A percentile compares a stretch with the other conserved stretches of the same genome.
Conservation (phyloP, 1,140 invertebrate species). For the Pseudomyrmex flavicornis region DNA sequence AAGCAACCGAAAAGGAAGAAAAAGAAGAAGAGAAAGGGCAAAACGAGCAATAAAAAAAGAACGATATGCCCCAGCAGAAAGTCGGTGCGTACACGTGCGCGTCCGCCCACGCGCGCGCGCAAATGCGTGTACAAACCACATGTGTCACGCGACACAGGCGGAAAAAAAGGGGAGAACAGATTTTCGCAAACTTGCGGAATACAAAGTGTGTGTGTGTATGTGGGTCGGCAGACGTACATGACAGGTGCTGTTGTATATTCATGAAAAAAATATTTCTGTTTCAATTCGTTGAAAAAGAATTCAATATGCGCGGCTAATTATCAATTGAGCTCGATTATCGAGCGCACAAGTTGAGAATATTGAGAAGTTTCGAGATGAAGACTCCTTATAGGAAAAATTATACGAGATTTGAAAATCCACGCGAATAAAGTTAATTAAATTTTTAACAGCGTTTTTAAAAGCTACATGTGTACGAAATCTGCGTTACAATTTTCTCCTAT, state of each 20-base stretch:
- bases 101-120: neutral
- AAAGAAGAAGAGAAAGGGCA: conserved; percentile 38
- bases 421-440: too few species aligned
- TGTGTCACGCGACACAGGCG: conserved; percentile 28
- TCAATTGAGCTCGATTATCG: neutral
- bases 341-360: neutral
- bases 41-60: conserved; percentile 69
- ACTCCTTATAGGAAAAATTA: too few species aligned
- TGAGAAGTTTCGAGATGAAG: neutral
- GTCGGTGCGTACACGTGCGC: conserved; percentile 35
- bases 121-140: conserved; percentile 1
- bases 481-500: too few species aligned
- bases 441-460: too few species aligned
- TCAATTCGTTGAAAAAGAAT: neutral
- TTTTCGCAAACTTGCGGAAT: neutral
- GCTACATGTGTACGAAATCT: too few species aligned
- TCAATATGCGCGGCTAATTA: neutral
- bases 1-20: conserved; percentile 31
- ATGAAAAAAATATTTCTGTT: neutral
- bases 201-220: neutral
- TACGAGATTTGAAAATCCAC: too few species aligned
- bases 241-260: neutral
- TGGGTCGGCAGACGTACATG: too few species aligned
- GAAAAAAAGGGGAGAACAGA: neutral
- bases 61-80: conserved; percentile 59